Base-by-base conservation (phyloP, 2,797 vertebrate species). In the Lepidocolaptes lacrymiger region DNA sequence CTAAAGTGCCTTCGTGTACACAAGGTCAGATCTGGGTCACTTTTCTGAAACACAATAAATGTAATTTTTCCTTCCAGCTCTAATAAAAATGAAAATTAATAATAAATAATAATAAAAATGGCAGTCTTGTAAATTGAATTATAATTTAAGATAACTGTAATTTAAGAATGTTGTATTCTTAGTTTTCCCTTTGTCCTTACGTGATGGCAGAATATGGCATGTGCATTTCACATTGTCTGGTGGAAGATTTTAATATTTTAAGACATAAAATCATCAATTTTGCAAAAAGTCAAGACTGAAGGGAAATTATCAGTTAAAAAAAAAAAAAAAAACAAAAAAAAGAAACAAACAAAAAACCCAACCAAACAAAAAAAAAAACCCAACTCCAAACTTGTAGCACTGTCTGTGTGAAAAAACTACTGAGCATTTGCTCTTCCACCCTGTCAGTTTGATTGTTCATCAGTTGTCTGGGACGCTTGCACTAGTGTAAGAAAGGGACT, bases 251-350 rank as follows among this genome's bases (percentile, higher is more conserved):
- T 95, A 96, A 97, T 97, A 96, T 97, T 97, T 97, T 91, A 97
- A 97, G 95, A 96, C 96, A 95, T 43, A 88, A 82, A 97, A 89
- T 96, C 97, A 98, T 98, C 97, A 98, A 97, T 98, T 97, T 98
- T 98, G 79, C 95, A 97, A 91, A 95, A 97, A 95, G 76, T 94
- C 85, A 58, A 78, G 97, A 93, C 91, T 90, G 56, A 97, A 97
- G 95, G 89, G 79, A 97, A 97, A 97, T 97, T 91, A 93, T 95
- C 95, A 92, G 89, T 96, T 83, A 89, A 96, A 97, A 85, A 48
- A 48, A 44, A 22, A 6, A 11, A 46, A 22, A 21, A 10, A 22
- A 46, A 46, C 44, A 46, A 46, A 22, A 46, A 43, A 17, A 46
- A 46, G 13, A 23, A 23, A 46, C 11, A 22, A 46, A 43, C 41